Base-by-base conservation (phyloP, 1,140 invertebrate genomes). In the Drepana arcuata region DNA sequence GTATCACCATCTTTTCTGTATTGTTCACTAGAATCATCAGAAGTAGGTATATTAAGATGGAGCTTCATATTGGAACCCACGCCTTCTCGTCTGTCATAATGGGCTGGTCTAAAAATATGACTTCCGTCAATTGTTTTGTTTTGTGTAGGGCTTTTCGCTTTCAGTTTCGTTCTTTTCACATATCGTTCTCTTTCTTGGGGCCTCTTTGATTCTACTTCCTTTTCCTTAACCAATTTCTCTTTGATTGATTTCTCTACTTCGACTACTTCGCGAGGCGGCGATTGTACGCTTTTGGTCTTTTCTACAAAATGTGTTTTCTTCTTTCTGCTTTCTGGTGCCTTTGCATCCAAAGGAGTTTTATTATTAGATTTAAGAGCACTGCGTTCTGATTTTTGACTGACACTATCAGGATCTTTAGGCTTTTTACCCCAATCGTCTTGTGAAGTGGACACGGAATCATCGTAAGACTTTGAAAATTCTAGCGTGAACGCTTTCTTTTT, bases 401-500 rank as follows among this genome's bases (percentile, higher is more conserved):
- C 27, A 30, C 36, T 48, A 16, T 71, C 65, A 2, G 52, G 33
- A 14, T 82, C 73, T 48, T 75, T 78, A 14, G 56, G 41, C 50
- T 71, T 78, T 42, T 77, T 73, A 7, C 55, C 54, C 78, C 78
- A 84, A 30, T 78, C 72, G 38, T 81, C 79, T 67, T 84, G 79
- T 18, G 78, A 73, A 9, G 74, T 72, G 13, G 81, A 66, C 31
- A 85, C 84, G n/a, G 78, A 64, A 37, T 85, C 85, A 18, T 81
- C 69, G 10, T 83, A 73, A 23, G 81, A 81, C 40, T 84, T 85
- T 1, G 86, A 84, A 59, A 91, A 89, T 45, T 92, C 90, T 31
- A 92, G 75, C 15, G 87, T 90, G 58, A 91, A 90, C n/a, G 84
- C 85, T 65, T 88, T 90, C 65, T 88, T 90, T 49, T 86, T 85